These are phyloP conservation scores for Wasmannia auropunctata DNA, from an alignment of 1,140 invertebrate species.

Conservation along the genomic window DNA sequence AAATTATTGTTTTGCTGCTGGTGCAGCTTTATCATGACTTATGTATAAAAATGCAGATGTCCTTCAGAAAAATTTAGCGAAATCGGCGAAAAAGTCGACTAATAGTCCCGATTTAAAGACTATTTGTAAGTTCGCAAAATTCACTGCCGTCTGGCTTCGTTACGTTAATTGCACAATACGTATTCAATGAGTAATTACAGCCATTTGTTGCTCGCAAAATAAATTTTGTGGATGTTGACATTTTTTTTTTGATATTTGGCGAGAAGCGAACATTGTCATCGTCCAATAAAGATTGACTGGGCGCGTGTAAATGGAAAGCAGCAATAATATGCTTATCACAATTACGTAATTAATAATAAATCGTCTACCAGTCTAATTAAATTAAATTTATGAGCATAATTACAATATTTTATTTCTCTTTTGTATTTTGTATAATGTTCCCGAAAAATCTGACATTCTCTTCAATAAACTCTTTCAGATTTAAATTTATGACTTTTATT, in stretches of 20 bases:
- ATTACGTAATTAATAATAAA: slow-evolving; percentile 23
- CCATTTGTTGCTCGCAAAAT: not conserved
- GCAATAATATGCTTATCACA: not conserved
- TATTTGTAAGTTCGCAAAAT: not conserved
- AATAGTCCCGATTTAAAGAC: not conserved
- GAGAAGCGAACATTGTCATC: not conserved
- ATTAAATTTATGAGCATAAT: slow-evolving; percentile 27
- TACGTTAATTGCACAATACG: slow-evolving; percentile 7
- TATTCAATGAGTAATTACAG: slow-evolving; percentile 17
- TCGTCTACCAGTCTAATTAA: not conserved
- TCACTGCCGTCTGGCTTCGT: not conserved
- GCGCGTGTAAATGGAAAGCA: not conserved
- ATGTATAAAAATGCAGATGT: not conserved
- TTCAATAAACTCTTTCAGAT: not conserved
- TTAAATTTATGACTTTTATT: not conserved
- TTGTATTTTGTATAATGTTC: not conserved
- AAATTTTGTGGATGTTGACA: not conserved
- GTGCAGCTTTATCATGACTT: not conserved
- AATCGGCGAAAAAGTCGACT: not conserved
- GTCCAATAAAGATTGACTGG: not conserved
- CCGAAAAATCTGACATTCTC: not conserved
- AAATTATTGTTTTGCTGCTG: not conserved
- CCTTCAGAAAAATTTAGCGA: not conserved
- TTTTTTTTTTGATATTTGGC: not conserved
- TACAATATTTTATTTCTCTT: not conserved